These are phyloP conservation scores for Babyrousa celebensis DNA, from an alignment of 2,797 vertebrate species.

Conservation along the genomic window DNA sequence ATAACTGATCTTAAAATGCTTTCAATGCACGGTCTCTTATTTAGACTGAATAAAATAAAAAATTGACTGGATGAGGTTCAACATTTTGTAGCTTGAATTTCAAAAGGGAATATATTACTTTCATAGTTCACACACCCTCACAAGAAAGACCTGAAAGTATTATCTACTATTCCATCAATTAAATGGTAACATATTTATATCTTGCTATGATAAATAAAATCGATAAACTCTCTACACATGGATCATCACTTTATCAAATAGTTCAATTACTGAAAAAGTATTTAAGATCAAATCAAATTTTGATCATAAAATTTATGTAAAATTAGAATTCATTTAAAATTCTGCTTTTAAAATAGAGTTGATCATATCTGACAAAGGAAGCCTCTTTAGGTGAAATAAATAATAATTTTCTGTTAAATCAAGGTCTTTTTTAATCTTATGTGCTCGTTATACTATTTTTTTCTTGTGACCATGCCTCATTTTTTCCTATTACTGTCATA, in stretches of 20 bases:
- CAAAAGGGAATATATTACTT: neutral
- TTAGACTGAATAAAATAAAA: neutral
- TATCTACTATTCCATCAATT: neutral
- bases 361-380: neutral
- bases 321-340: conserved; percentile 33
- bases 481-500: neutral
- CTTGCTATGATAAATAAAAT: neutral
- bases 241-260: neutral
- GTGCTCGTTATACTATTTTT: neutral
- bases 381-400: neutral
- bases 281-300: neutral
- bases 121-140: neutral
- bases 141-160: neutral
- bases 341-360: neutral
- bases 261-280: neutral
- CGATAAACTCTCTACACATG: neutral
- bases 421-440: neutral
- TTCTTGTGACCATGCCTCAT: neutral
- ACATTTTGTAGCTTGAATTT: conserved; percentile 32
- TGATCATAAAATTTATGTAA: conserved; percentile 15
- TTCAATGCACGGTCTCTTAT: conserved; percentile 33
- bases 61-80: neutral
- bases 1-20: neutral
- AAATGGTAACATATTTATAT: neutral
- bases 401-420: neutral